Evolutionary conservation across 2,113 vertebrate species (phyloP).

Genomic region (Cichladusa arquata): DNA sequence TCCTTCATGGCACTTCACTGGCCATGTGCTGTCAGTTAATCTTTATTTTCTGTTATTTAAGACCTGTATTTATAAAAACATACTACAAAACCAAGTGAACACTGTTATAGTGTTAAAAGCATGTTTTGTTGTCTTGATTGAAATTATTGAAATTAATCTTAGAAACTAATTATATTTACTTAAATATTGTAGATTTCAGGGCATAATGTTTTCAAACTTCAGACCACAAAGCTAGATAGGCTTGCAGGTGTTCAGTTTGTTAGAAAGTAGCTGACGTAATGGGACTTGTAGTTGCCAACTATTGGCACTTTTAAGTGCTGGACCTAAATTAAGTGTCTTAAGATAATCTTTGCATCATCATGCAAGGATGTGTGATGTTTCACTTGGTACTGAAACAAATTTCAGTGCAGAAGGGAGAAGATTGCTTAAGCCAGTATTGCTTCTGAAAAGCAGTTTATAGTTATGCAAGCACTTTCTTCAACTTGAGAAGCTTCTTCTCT

Average conservation of each 20-base stretch:
- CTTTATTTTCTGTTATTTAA: not conserved
- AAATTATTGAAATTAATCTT: not conserved
- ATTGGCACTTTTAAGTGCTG: not conserved
- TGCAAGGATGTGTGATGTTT: not conserved
- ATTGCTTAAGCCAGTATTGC: not conserved
- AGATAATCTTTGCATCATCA: not conserved
- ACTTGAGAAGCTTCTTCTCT: not conserved
- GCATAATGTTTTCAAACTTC: not conserved
- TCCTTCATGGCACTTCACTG: not conserved
- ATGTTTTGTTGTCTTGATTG: not conserved
- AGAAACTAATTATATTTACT: not conserved
- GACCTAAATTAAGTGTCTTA: not conserved
- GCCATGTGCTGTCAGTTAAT: not conserved
- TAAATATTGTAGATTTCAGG: not conserved
- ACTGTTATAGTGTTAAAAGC: not conserved
- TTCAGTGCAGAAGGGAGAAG: not conserved
- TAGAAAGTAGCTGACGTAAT: not conserved
- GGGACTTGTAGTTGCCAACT: not conserved
- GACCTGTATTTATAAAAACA: not conserved
- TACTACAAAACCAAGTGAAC: not conserved
- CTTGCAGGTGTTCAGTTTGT: not conserved
- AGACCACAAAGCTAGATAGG: not conserved
- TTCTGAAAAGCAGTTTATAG: slow-evolving; percentile 16
- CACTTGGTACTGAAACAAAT: not conserved
- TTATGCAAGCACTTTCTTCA: not conserved